Base-by-base conservation (phyloP, 2,888 invertebrate species). In the Hydrotaea cyrtoneurina region DNA sequence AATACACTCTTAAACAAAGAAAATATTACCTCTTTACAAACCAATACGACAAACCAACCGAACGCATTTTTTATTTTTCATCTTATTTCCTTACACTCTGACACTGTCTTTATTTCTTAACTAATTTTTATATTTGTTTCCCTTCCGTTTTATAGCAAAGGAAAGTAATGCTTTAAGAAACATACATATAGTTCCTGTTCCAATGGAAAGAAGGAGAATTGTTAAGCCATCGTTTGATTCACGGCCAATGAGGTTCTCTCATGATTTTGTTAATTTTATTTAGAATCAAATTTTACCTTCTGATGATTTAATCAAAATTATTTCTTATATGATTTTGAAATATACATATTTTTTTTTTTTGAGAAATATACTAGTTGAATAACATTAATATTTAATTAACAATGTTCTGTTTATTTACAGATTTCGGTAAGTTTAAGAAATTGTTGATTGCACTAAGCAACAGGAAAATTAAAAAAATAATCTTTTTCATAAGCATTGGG, bases 1-100 rank as follows among this genome's bases (percentile, higher is more conserved):
- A 76, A 74, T 69, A 78, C 71, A 83, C 53, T 19, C 53, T 73
- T 77, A 19, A 78, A 66, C 77, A 80, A 80, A 74, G 76, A 75
- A 80, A 55, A n/a, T 39, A 62, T 62, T 74, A 76, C 74, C 73
- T 80, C 74, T 55, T 72, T 59, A 50, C 8, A 80, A 75, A 72
- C 55, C 73, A 66, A 80, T 73, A 21, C n/a, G 13, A 39, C 31
- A 21, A 39, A 59, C 2, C n/a, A 39, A 59, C 2, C n/a, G 59
- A 31, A 8, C 31, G 36, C 53, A 23, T 53, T 66, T 55, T 39
- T 66, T 21, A 55, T 76, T 78, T 75, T 17, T 39, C 69, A 43
- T 59, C n/a, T 78, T 78, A 5, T 75, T 78, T 78, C 59, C 5
- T 66, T 36, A 31, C 59, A 43, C n/a, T 75, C 75, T 10, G 10